Evolutionary conservation across 2,113 vertebrate genomes (phyloP), one percentile per base, ranked within the genome.

Genomic region (Psilopsiagon aymara): DNA sequence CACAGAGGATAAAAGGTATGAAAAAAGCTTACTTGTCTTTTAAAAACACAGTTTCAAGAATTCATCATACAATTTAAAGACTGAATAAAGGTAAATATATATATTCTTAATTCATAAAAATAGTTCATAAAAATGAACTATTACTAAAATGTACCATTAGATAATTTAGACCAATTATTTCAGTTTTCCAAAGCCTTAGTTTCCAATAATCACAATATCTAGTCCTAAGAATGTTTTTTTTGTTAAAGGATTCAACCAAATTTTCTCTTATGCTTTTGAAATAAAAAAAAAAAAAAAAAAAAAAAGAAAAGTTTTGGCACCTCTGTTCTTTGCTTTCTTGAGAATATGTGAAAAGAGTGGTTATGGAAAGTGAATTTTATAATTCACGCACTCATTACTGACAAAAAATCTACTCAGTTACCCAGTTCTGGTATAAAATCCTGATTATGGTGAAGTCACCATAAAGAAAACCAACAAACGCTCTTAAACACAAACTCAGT

Each of bases 1-100:
- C 75, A 84, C 21, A 47, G 60, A 95, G 31, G 35, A 88, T 63
- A 91, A 95, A 89, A 88, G 55, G 82, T 78, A 93, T 39, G 68
- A 76, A 95, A 92, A 74, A 52, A 43, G 5, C 63, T 67, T 86
- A 59, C 16, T 31, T 86, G 19, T 35, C 14, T 69, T 84, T 82
- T 83, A 41, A 91, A 92, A 90, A 63, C 27, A 66, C 4, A 29
- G n/a, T 25, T 82, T 88, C 51, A 64, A 82, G 79, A 92, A 78
- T 44, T 60, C 68, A 39, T 83, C 5, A 4, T 53, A 39, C 33
- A 9, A 69, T 88, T 86, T 86, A 80, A 88, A 68, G 49, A 55
- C 63, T 52, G 41, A 86, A 23, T 66, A 41, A 24, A 90, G 10
- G 39, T 83, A 94, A 94, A 94, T 69, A 90, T 29, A 39, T 39